These are phyloP conservation scores for Lottia scabra DNA, from an alignment of 2,888 invertebrate genomes.

Conservation along the genomic window DNA sequence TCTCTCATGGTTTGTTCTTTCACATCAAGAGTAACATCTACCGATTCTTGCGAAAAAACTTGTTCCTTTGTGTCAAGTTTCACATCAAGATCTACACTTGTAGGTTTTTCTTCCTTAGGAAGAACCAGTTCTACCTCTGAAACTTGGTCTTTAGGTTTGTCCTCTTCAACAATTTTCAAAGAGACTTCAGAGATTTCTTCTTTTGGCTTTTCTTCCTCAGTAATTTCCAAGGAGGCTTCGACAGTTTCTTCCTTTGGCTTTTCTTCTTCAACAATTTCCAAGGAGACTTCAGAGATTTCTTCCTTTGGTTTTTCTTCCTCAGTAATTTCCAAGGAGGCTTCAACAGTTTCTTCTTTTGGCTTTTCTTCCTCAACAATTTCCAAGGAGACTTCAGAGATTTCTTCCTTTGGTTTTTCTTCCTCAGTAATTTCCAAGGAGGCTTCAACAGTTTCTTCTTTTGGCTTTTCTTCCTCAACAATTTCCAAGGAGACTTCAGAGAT, in stretches of 20 bases:
- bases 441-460: constrained; percentile 8
- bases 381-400: background rate
- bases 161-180: background rate
- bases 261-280: background rate
- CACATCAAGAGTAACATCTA: constrained; percentile 9
- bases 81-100: background rate
- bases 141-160: background rate
- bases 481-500: background rate
- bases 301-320: background rate
- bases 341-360: background rate
- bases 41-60: background rate
- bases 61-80: background rate
- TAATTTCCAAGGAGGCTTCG: background rate
- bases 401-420: constrained; percentile 1
- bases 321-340: background rate
- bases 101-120: background rate
- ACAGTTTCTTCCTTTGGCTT: background rate
- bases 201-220: constrained; percentile 1
- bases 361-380: background rate
- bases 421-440: constrained; percentile 6
- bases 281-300: background rate
- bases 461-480: constrained; percentile 7
- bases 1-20: background rate
- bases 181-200: background rate
- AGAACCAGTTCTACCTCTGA: background rate